Base-by-base conservation (phyloP, 2,113 vertebrate species). In the Centropristis striata region DNA sequence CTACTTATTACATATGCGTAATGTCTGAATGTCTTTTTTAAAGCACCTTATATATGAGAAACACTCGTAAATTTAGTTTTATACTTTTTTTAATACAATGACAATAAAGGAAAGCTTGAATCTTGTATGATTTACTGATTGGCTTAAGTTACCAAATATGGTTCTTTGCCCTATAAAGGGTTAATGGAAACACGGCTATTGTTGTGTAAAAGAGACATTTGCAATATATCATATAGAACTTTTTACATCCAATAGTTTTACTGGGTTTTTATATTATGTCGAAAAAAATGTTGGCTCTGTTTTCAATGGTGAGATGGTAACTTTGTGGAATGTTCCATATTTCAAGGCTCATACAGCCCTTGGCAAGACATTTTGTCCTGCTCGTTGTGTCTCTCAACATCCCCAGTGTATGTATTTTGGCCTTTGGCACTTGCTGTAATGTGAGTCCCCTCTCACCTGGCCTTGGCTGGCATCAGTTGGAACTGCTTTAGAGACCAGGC, bases 371-470 rank as follows among this genome's bases (percentile, higher is more conserved):
- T 69, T 65, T 15, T 42, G 47, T 41, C 16, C 25, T 20, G 46
- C 8, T 53, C 28, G 37, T 32, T 32, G 15, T 14, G 50, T 20
- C 18, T 57, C 8, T 47, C 41, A 55, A 42, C 8, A 1, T 64
- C 42, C 23, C 36, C 21, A 37, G 50, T 58, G 42, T 42, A 15
- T 73, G 41, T 36, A 15, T 67, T 64, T 47, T 61, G 27, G 44
- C 32, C 55, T 69, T 74, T 20, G 54, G 21, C 59, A 25, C 15
- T 32, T 21, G 46, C 15, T 73, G 28, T 27, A 53, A 44, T 42
- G 21, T n/a, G 14, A 75, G 58, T 46, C n/a, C 78, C 65, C 51
- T 63, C n/a, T 60, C n/a, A 63, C 49, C 8, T 41, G 37, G 53
- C 58, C 20, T 68, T 58, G 47, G 20, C 49, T 72, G 44, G 39